Percentiles rank a stretch among this genome's conserved stretches.
Evolutionary conservation across 2,888 invertebrate genomes (phyloP).

Genomic region (Girardia tigrina): DNA sequence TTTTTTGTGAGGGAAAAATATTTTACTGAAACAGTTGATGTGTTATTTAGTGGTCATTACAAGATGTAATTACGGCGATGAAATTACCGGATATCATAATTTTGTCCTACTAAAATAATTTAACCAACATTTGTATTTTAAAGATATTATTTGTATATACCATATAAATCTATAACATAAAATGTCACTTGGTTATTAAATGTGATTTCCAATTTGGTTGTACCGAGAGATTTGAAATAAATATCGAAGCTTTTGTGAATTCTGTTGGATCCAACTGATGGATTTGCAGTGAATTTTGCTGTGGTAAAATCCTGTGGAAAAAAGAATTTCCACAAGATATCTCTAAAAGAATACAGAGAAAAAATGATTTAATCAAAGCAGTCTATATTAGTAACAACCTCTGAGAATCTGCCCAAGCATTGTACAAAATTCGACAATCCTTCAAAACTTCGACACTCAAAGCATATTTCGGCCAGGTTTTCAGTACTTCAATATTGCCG

Average conservation of each 20-base stretch:
- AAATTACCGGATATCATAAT: too few species aligned
- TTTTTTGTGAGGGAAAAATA: too few species aligned
- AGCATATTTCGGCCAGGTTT: constrained; percentile 29
- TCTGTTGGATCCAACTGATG: constrained; percentile 71
- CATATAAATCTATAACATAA: too few species aligned
- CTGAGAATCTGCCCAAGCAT: constrained; percentile 96
- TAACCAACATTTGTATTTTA: too few species aligned
- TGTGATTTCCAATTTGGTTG: constrained; percentile 82
- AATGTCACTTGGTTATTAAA: constrained; percentile 84
- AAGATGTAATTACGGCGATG: too few species aligned
- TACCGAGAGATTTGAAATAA: constrained; percentile 68
- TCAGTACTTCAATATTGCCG: constrained; percentile 64
- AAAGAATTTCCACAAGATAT: constrained; percentile 84
- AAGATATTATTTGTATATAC: too few species aligned
- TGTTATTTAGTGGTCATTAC: too few species aligned
- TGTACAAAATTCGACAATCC: constrained; percentile 63
- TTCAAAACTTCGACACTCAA: constrained; percentile 10
- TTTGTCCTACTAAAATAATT: too few species aligned
- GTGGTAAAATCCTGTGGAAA: constrained; percentile 57
- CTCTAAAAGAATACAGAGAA: constrained; percentile 48
- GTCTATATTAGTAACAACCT: constrained; percentile 53
- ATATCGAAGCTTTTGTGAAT: constrained; percentile 82
- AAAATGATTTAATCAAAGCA: neutral
- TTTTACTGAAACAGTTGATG: too few species aligned
- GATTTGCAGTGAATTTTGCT: constrained; percentile 59